These are phyloP conservation scores for Zalophus californianus DNA, from an alignment of 2,797 vertebrate species.

Conservation along the genomic window DNA sequence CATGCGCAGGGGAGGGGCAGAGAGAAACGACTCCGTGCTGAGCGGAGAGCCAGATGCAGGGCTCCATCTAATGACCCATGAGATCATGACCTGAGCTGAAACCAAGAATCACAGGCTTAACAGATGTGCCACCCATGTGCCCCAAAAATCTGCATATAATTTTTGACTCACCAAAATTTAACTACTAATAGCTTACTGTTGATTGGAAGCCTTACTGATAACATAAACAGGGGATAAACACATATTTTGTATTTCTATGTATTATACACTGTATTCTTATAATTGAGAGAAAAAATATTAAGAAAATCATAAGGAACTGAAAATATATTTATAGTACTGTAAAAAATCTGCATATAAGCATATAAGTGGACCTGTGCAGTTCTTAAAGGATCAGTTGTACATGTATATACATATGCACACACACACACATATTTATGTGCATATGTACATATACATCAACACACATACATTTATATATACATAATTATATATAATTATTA, in stretches of 20 bases:
- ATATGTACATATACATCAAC: neutral
- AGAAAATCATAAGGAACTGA: neutral
- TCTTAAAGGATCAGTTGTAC: neutral
- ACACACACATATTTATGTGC: neutral
- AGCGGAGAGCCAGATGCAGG: neutral
- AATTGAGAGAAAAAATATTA: neutral
- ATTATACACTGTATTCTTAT: neutral
- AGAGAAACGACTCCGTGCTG: neutral
- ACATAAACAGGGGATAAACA: neutral
- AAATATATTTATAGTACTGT: neutral
- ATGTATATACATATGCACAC: neutral
- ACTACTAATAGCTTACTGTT: neutral
- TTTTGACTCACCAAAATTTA: neutral
- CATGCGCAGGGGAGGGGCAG: neutral
- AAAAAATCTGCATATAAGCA: neutral
- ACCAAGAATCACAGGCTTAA: neutral
- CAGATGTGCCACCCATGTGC: neutral
- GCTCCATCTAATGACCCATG: neutral
- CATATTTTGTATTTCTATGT: neutral
- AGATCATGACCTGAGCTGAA: neutral
- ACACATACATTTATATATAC: neutral
- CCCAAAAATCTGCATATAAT: neutral
- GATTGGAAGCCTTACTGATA: neutral
- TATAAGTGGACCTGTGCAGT: neutral
- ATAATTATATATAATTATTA: slow-evolving; percentile 15